Evolutionary conservation across 2,113 vertebrate species (phyloP).

Genomic region (Hiodon alosoides): DNA sequence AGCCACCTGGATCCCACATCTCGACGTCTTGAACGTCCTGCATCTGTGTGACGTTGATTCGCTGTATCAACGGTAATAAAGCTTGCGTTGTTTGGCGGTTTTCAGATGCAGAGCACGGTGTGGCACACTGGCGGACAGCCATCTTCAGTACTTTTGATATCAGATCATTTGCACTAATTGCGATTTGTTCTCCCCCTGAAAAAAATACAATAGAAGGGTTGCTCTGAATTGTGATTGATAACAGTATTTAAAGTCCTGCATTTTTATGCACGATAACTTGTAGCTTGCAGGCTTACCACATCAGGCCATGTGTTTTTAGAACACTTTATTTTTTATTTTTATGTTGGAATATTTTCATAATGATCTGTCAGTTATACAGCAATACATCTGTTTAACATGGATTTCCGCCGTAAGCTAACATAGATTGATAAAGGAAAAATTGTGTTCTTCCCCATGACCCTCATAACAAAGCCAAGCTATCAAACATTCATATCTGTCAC

Average conservation of each 20-base stretch:
- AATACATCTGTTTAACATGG: background rate
- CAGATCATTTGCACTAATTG: background rate
- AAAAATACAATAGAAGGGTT: background rate
- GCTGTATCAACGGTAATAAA: too few species aligned
- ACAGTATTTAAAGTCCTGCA: background rate
- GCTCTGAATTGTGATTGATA: background rate
- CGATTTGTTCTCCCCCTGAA: background rate
- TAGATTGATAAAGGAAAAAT: background rate
- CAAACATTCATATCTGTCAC: constrained; percentile 36
- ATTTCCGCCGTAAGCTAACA: background rate
- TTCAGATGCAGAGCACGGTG: constrained; percentile 13
- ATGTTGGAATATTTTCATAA: background rate
- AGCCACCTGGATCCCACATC: too few species aligned
- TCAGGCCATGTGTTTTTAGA: background rate
- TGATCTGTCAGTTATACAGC: background rate
- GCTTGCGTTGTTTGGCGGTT: too few species aligned
- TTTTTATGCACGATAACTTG: background rate
- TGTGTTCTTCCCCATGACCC: constrained; percentile 19
- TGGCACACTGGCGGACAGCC: background rate
- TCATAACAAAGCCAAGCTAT: constrained; percentile 31
- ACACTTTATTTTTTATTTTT: background rate
- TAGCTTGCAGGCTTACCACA: background rate
- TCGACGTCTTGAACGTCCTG: too few species aligned
- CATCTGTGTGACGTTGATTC: too few species aligned
- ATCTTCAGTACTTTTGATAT: background rate